Evolutionary conservation across 2,113 vertebrate genomes (phyloP).

Genomic region (Gobio gobio): DNA sequence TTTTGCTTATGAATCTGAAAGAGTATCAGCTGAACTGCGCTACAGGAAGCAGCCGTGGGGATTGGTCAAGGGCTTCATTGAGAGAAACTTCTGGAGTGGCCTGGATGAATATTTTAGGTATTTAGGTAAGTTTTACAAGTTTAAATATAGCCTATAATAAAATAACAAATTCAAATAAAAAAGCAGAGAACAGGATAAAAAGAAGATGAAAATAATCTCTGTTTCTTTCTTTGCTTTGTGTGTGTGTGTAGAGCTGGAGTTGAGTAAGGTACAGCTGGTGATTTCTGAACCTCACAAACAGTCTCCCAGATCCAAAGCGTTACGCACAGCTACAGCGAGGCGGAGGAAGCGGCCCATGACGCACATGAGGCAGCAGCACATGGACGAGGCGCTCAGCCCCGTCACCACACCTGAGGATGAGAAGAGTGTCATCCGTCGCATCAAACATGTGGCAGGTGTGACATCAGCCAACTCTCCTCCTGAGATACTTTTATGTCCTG

Average conservation of each 20-base stretch:
- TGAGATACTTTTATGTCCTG: not conserved
- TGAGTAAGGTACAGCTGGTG: conserved; percentile 87
- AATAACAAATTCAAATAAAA: not conserved
- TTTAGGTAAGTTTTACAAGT: conserved; percentile 83
- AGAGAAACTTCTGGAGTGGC: conserved; percentile 99
- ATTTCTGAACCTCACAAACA: conserved; percentile 86
- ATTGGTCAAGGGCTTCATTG: conserved; percentile 96
- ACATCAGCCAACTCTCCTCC: not conserved
- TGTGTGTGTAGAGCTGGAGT: conserved; percentile 82
- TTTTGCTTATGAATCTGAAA: conserved; percentile 54
- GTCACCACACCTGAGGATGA: conserved; percentile 92
- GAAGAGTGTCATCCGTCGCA: conserved; percentile 88
- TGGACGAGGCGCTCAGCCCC: conserved; percentile 92
- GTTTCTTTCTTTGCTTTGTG: conserved; percentile 49
- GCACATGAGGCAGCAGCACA: conserved; percentile 87
- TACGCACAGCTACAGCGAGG: conserved; percentile 81
- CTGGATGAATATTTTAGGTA: conserved; percentile 97
- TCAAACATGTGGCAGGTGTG: conserved; percentile 91
- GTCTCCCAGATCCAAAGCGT: conserved; percentile 89
- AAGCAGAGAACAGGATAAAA: not conserved
- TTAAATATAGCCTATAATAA: not conserved
- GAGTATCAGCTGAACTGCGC: conserved; percentile 95
- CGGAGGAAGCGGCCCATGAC: conserved; percentile 87
- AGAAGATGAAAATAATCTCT: not conserved
- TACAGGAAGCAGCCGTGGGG: conserved; percentile 99